Conservation (phyloP, 2,113 vertebrate species). For the Polypterus senegalus region DNA sequence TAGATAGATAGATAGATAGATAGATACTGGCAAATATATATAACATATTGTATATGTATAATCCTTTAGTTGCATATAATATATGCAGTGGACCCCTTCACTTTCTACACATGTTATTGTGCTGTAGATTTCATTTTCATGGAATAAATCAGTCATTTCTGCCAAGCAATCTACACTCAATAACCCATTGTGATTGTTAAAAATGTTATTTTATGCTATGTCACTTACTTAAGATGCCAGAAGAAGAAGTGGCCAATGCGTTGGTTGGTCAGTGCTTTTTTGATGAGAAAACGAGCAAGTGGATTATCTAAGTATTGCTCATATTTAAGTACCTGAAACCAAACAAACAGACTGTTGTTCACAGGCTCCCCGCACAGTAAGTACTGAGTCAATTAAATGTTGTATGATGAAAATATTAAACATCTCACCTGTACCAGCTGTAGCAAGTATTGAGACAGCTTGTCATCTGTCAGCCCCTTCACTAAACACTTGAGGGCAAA, state of each 20-base stretch:
- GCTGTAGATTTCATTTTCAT: too few relatives aligned
- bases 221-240: constrained; percentile 40
- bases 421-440: constrained; percentile 41
- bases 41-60: too few relatives aligned
- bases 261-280: constrained; percentile 44
- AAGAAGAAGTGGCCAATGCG: constrained; percentile 44
- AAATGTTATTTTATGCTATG: not conserved
- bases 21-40: too few relatives aligned
- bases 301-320: constrained; percentile 46
- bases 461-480: constrained; percentile 40
- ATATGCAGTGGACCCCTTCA: too few relatives aligned
- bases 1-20: too few relatives aligned
- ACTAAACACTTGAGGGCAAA: constrained; percentile 42
- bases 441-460: constrained; percentile 43
- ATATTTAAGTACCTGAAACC: constrained; percentile 39
- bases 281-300: constrained; percentile 44
- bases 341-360: constrained; percentile 7
- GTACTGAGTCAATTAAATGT: not conserved
- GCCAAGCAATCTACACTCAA: too few relatives aligned
- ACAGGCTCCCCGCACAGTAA: constrained; percentile 1
- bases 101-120: too few relatives aligned
- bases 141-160: too few relatives aligned
- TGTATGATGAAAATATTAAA: not conserved
- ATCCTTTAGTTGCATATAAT: too few relatives aligned
- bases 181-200: not conserved